These are phyloP conservation scores for Pseudolaguvia tuberculata DNA, from an alignment of 2,113 vertebrate genomes.

Conservation along the genomic window DNA sequence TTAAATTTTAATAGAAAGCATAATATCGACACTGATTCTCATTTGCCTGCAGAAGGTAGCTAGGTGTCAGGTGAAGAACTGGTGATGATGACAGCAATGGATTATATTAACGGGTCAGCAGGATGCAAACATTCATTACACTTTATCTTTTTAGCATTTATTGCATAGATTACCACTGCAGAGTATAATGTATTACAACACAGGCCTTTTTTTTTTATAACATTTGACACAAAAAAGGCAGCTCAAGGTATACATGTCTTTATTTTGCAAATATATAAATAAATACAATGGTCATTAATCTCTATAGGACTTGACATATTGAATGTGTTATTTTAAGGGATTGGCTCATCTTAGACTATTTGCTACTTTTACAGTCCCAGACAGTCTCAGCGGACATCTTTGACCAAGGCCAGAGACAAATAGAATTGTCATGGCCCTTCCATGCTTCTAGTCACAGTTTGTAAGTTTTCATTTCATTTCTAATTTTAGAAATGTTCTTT, in stretches of 20 bases:
- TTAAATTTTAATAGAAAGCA: slow-evolving; percentile 3
- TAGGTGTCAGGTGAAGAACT: background rate
- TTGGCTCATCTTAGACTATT: background rate
- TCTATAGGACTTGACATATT: background rate
- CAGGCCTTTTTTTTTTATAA: background rate
- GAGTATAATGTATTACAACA: background rate
- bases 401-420: background rate
- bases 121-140: background rate
- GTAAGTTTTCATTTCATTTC: background rate
- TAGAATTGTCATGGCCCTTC: background rate
- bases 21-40: slow-evolving; percentile 7
- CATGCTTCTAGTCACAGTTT: background rate
- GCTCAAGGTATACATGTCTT: background rate
- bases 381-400: background rate
- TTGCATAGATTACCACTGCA: background rate
- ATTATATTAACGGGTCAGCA: background rate
- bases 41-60: background rate
- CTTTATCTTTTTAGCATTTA: background rate
- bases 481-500: too few relatives aligned
- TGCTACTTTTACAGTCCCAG: background rate
- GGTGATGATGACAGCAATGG: background rate
- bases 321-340: background rate
- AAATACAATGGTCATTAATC: background rate
- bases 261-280: background rate
- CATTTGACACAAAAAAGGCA: background rate